Evolutionary conservation across 2,113 vertebrate species (phyloP).

Genomic region (Plecturocebus donacophilus): DNA sequence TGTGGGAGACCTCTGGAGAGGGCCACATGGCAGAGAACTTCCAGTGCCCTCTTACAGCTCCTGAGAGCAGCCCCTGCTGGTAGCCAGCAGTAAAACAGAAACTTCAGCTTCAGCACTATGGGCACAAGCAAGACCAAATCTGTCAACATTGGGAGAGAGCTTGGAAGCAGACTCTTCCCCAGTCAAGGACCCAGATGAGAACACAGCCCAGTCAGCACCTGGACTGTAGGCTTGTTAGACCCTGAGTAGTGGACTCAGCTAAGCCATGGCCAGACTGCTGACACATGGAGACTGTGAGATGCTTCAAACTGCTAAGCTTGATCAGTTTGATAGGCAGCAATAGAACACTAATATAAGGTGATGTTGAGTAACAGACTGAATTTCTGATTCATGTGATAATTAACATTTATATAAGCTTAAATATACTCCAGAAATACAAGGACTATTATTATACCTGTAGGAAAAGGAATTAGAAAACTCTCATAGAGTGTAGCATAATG

Average conservation of each 20-base stretch:
- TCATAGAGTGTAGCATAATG: neutral
- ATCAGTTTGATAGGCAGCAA: neutral
- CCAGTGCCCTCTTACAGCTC: neutral
- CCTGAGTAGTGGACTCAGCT: too few species aligned
- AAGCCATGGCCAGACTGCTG: too few species aligned
- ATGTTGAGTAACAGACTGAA: neutral
- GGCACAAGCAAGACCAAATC: too few species aligned
- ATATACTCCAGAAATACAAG: neutral
- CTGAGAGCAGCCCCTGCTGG: neutral
- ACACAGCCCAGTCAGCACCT: neutral
- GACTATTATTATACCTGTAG: slow-evolving; percentile 22
- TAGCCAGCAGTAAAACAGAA: neutral
- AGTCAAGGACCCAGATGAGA: neutral
- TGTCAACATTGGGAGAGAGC: neutral
- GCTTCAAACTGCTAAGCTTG: neutral
- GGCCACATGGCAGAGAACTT: neutral
- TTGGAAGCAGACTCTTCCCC: neutral
- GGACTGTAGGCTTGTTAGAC: fast-evolving
- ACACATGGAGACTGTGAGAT: neutral
- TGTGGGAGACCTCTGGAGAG: too few species aligned
- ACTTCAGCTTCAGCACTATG: neutral
- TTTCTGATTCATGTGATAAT: slow-evolving; percentile 9
- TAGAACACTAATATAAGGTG: neutral
- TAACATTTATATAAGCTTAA: neutral
- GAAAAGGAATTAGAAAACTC: neutral